These are phyloP conservation scores for Octomys mimax DNA, from an alignment of 2,797 vertebrate genomes.

Conservation along the genomic window DNA sequence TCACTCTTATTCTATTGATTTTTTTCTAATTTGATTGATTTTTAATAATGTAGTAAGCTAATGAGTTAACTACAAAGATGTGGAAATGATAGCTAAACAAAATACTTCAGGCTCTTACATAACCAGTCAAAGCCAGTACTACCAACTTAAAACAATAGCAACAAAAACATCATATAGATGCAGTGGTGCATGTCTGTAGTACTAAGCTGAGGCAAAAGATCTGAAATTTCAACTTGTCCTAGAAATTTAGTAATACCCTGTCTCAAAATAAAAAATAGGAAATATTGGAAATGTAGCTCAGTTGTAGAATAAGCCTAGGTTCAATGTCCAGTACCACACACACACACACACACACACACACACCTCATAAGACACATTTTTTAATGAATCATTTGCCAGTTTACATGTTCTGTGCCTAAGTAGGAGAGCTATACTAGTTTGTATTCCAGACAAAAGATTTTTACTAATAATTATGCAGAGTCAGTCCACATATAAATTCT, in stretches of 20 bases:
- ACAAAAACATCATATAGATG: background rate
- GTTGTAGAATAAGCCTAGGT: background rate
- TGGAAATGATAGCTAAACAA: conserved; percentile 12
- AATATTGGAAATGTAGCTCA: background rate
- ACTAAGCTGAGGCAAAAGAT: background rate
- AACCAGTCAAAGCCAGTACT: background rate
- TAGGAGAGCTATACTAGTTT: background rate
- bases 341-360: background rate
- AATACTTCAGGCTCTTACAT: background rate
- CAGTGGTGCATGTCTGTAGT: background rate
- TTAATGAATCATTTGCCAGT: conserved; percentile 43
- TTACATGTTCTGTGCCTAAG: background rate
- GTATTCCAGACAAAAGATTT: background rate
- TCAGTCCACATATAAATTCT: background rate
- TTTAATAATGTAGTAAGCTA: conserved; percentile 26
- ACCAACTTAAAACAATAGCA: background rate
- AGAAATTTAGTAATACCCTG: too few species aligned
- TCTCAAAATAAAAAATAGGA: background rate
- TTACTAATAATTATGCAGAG: background rate
- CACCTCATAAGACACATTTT: background rate
- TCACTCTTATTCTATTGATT: conserved; percentile 27
- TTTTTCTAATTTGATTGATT: conserved; percentile 19
- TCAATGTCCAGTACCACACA: background rate
- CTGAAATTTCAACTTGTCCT: background rate
- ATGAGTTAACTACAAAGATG: background rate